Evolutionary conservation across 2,797 vertebrate species (phyloP), one percentile per base, ranked within the genome.

Genomic region (Phalloptychus januarius): DNA sequence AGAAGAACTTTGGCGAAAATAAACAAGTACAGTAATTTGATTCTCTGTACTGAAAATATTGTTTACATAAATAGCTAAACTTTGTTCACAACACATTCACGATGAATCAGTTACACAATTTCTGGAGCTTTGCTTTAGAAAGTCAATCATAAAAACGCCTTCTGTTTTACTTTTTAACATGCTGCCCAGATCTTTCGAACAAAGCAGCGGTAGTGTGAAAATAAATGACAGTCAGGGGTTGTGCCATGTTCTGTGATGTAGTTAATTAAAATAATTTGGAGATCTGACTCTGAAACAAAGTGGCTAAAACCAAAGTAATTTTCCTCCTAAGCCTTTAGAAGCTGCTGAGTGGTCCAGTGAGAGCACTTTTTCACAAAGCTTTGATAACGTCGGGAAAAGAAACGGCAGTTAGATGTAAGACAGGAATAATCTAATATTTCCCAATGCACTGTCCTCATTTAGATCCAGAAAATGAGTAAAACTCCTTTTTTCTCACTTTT

Each of bases 191-290:
- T 33, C 40, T 23, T 71, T 44, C 10, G 1, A 52, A 20, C n/a
- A 40, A 31, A 28, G 36, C 28, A 52, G 25, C 12, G 46, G 44
- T 31, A 52, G 28, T 20, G 36, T 31, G 16, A 76, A 36, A 48
- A 67, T 79, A 61, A 75, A 38, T 58, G 5, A 40, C 18, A 58
- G 79, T 79, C 58, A 18, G 28, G 76, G 50, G 65, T 18, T 84
- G 71, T 73, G 50, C 46, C 74, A 50, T 44, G 4, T 25, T 0
- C 10, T 44, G 72, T 33, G 40, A 73, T 56, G 70, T 69, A 71
- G 28, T 67, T 79, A 73, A 85, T 83, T 83, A 81, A 79, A 82
- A 75, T 13, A 40, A 33, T 61, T 52, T 72, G 20, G 52, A 38
- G 25, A 79, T 50, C 0, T 1, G 63, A 76, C 56, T 79, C 54